These are phyloP conservation scores for Pelobates cultripes DNA, from an alignment of 2,797 vertebrate species.

Conservation along the genomic window DNA sequence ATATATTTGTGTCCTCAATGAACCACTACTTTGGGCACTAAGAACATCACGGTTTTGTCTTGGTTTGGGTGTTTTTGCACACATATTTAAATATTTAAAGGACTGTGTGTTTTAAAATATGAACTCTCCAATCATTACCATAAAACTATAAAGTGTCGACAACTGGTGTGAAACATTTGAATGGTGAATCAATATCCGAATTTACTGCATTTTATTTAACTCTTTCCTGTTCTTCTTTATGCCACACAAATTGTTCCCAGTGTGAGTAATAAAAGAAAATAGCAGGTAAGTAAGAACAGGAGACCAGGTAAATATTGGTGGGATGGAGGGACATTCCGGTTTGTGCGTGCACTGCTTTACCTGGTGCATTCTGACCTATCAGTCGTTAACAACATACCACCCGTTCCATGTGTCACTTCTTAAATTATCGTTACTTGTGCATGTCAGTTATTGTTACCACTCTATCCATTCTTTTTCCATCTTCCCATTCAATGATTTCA, in stretches of 20 bases:
- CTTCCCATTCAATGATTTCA: slow-evolving; percentile 32
- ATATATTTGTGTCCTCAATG: too few species aligned
- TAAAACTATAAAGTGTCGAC: too few species aligned
- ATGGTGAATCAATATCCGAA: background rate
- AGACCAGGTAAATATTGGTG: slow-evolving; percentile 56
- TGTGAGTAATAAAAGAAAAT: slow-evolving; percentile 59
- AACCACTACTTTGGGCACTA: too few species aligned
- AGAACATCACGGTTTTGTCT: too few species aligned
- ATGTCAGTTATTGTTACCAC: slow-evolving; percentile 23
- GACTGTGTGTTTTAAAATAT: too few species aligned
- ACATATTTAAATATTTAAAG: too few species aligned
- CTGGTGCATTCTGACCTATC: background rate
- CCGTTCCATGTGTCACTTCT: background rate
- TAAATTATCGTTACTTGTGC: slow-evolving; percentile 15
- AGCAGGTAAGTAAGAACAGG: slow-evolving; percentile 52
- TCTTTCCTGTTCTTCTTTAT: slow-evolving; percentile 70
- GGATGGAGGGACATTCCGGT: background rate
- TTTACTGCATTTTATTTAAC: slow-evolving; percentile 76
- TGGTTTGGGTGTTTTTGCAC: too few species aligned
- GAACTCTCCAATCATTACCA: too few species aligned
- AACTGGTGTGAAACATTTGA: too few species aligned
- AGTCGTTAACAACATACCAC: background rate
- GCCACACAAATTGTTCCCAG: slow-evolving; percentile 64
- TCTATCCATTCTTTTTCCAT: slow-evolving; percentile 39
- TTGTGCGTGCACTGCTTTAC: background rate